Evolutionary conservation across 1,140 invertebrate species (phyloP).

Genomic region (Trichonephila inaurata): DNA sequence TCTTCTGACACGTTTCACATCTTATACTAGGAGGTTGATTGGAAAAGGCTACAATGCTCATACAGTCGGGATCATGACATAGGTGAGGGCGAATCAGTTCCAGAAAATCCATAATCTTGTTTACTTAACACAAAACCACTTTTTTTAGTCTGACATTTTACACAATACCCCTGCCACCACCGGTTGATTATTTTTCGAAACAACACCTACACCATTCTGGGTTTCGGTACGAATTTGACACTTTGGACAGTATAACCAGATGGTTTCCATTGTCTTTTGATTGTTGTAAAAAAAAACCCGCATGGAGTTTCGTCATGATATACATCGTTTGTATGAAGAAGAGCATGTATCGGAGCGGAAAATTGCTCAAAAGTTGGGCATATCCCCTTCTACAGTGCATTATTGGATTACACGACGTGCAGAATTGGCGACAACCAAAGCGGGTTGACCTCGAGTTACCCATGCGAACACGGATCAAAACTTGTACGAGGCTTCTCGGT

Average conservation of each 20-base stretch:
- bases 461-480: background rate
- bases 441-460: conserved; percentile 33
- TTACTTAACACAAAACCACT: background rate
- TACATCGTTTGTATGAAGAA: background rate
- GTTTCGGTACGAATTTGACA: background rate
- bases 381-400: conserved; percentile 38
- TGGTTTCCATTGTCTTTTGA: background rate
- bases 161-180: background rate
- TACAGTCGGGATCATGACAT: background rate
- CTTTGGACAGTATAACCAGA: background rate
- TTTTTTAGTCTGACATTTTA: background rate
- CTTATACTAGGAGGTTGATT: background rate
- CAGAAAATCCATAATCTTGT: conserved; percentile 27
- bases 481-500: background rate
- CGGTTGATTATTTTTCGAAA: background rate
- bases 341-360: background rate
- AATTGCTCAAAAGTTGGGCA: conserved; percentile 20
- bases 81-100: background rate
- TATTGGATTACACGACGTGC: conserved; percentile 11
- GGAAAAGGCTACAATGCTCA: background rate
- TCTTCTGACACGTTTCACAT: background rate
- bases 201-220: accelerated
- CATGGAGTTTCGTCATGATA: background rate
- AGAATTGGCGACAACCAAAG: background rate
- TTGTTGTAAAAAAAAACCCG: background rate